Evolutionary conservation across 2,888 invertebrate genomes (phyloP), one percentile per base, ranked within the genome.

Genomic region (Thereva nobilitata): DNA sequence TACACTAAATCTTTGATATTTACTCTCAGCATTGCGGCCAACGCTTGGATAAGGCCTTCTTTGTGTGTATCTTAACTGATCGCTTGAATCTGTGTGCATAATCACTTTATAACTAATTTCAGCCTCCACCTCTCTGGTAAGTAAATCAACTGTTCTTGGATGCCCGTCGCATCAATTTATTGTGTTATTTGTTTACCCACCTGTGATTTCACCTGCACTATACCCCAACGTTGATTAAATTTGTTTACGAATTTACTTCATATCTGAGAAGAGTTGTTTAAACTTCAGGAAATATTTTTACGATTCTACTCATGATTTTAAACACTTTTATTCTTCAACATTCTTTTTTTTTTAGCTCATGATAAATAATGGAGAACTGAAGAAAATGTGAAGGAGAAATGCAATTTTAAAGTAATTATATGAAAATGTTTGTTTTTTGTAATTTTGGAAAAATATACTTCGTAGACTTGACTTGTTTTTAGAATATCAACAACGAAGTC

Each of bases 71-170:
- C 23, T 61, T 61, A 61, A 61, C 49, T 50, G 61, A 61, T 61
- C 50, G 61, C 61, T 61, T 61, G 61, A 61, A 50, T 61, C 50
- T 64, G 53, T 53, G 53, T 53, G 53, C 64, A 64, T 64, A 64
- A 64, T 64, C 64, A 64, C 64, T 64, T 64, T 64, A 64, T 64
- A 64, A 53, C 64, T 64, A 64, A 64, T 64, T 64, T 64, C 64
- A 6, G 45, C 64, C 37, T 53, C 59, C 12, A 45, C 61, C 57
- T 50, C 12, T 61, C 61, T 50, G 41, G 59, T 12, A 47, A 37
- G 47, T 41, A 47, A 37, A 40, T 41, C 10, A 35, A 38, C 61
- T 40, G 34, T 61, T 61, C 44, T 64, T 54, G 44, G 35, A 54
- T 45, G 10, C 4, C 42, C 53, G 54, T 54, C 54, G 64, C 54